These are phyloP conservation scores for Limnephilus marmoratus DNA, from an alignment of 2,888 invertebrate species.

Conservation along the genomic window DNA sequence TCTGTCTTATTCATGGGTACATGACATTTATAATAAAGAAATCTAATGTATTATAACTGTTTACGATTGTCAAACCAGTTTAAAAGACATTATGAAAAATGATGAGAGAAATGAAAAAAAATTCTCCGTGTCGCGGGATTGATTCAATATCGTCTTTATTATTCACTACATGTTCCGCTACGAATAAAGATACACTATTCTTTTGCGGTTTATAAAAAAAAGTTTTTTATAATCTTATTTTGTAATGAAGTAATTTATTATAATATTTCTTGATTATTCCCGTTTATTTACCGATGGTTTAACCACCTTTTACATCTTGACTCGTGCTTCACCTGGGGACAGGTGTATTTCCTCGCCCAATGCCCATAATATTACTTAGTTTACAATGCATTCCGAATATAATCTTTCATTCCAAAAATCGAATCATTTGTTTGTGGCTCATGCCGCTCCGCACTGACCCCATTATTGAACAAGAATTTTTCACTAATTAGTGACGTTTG, in stretches of 20 bases:
- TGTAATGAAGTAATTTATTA: background rate
- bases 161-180: no score
- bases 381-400: background rate
- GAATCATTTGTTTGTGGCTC: background rate
- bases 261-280: background rate
- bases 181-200: no score
- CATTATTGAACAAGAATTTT: background rate
- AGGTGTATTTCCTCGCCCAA: background rate
- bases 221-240: no score
- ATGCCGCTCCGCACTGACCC: background rate
- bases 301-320: background rate
- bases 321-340: conserved; percentile 16
- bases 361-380: background rate
- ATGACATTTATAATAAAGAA: conserved; percentile 15
- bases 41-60: background rate
- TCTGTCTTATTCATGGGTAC: background rate
- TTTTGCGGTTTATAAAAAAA: no score
- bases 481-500: background rate
- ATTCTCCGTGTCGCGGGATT: no score
- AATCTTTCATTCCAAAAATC: background rate
- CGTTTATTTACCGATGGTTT: background rate
- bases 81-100: background rate
- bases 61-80: background rate
- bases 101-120: background rate
- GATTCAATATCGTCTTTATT: no score